Evolutionary conservation across 2,888 invertebrate species (phyloP).

Genomic region (Elmis aenea): DNA sequence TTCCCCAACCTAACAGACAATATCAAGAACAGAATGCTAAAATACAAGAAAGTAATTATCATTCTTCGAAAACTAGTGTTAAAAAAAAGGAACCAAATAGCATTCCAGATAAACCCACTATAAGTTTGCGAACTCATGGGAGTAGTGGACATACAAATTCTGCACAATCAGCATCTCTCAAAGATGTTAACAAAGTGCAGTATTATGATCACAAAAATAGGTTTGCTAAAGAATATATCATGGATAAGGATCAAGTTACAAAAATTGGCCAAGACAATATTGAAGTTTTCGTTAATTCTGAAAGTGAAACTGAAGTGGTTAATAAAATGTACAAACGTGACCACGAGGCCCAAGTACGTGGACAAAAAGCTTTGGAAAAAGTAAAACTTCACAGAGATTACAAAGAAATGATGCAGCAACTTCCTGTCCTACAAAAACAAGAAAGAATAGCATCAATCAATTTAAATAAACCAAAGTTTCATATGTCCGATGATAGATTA

Average conservation of each 20-base stretch:
- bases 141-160: background rate
- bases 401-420: constrained; percentile 46
- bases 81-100: no score
- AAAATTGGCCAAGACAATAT: constrained; percentile 35
- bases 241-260: constrained; percentile 36
- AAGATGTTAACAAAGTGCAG: constrained; percentile 35
- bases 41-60: no score
- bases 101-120: constrained; percentile 28
- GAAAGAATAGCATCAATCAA: constrained; percentile 39
- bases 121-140: constrained; percentile 16
- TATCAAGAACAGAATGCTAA: no score
- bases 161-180: background rate
- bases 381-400: constrained; percentile 51
- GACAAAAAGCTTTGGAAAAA: constrained; percentile 49
- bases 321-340: constrained; percentile 35
- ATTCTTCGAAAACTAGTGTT: no score
- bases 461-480: constrained; percentile 40
- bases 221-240: constrained; percentile 41
- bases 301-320: constrained; percentile 32
- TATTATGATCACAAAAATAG: constrained; percentile 51
- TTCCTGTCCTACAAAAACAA: constrained; percentile 43
- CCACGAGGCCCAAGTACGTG: constrained; percentile 41
- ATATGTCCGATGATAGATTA: constrained; percentile 46
- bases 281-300: constrained; percentile 25
- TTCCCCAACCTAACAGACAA: no score